Conservation (phyloP, 1,140 invertebrate genomes). For the Bombus superbus region DNA sequence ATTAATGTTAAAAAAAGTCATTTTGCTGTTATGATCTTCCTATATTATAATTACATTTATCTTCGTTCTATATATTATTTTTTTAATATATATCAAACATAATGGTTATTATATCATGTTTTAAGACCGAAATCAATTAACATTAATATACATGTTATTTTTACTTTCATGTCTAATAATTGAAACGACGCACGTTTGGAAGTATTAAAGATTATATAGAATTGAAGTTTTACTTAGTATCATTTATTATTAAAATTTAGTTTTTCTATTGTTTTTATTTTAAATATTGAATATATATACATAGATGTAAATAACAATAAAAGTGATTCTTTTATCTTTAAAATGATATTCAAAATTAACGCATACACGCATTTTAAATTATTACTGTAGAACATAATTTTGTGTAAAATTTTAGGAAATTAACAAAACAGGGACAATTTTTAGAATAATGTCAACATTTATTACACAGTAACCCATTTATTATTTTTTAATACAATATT, state of each 20-base stretch:
- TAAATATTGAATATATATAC: not conserved
- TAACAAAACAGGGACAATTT: not conserved
- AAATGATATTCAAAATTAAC: not conserved
- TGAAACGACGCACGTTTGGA: not conserved
- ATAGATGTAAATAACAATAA: not conserved
- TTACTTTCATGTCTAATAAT: not conserved
- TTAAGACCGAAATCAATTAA: not conserved
- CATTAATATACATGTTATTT: not conserved
- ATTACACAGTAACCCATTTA: constrained; percentile 61
- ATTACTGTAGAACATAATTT: constrained; percentile 15
- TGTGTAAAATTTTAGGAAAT: constrained; percentile 17
- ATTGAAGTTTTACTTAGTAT: not conserved
- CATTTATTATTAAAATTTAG: not conserved
- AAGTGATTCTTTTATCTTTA: not conserved
- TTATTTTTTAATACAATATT: constrained; percentile 57
- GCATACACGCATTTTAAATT: not conserved
- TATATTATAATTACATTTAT: not conserved
- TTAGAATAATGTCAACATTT: constrained; percentile 23
- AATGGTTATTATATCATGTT: not conserved
- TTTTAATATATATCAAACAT: not conserved
- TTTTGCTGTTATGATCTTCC: not conserved
- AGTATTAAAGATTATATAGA: not conserved
- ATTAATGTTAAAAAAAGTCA: constrained; percentile 14
- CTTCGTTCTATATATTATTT: not conserved
- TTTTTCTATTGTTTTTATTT: not conserved